These are phyloP conservation scores for Pygoscelis adeliae DNA, from an alignment of 2,113 vertebrate genomes.

Conservation along the genomic window DNA sequence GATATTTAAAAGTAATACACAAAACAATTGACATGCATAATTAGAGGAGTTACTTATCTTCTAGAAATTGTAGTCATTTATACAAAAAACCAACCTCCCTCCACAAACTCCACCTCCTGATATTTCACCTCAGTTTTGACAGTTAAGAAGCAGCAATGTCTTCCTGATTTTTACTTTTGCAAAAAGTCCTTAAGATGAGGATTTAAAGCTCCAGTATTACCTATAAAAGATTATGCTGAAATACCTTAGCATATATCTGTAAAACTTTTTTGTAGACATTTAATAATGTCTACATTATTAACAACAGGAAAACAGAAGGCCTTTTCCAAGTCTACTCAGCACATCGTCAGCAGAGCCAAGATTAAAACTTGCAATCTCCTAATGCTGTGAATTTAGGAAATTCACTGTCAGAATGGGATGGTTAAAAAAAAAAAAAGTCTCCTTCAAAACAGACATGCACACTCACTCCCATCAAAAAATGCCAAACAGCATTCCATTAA, in stretches of 20 bases:
- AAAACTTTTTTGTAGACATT: not conserved
- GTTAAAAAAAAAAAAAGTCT: not conserved
- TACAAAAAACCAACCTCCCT: not conserved
- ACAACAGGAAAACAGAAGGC: not conserved
- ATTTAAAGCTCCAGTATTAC: not conserved
- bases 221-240: not conserved
- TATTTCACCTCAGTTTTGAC: not conserved
- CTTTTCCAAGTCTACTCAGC: not conserved
- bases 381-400: not conserved
- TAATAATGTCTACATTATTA: not conserved
- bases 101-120: not conserved
- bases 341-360: not conserved
- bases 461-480: not conserved
- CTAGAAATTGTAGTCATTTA: not conserved
- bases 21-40: not conserved
- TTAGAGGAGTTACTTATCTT: not conserved
- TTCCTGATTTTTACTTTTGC: not conserved
- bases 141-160: not conserved
- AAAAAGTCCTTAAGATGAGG: not conserved
- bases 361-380: not conserved
- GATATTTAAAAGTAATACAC: not conserved
- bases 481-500: not conserved
- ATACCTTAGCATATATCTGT: not conserved
- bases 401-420: not conserved
- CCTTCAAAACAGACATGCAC: not conserved